Conservation (phyloP, 1,140 invertebrate species). For the Dendroctonus ponderosae region DNA sequence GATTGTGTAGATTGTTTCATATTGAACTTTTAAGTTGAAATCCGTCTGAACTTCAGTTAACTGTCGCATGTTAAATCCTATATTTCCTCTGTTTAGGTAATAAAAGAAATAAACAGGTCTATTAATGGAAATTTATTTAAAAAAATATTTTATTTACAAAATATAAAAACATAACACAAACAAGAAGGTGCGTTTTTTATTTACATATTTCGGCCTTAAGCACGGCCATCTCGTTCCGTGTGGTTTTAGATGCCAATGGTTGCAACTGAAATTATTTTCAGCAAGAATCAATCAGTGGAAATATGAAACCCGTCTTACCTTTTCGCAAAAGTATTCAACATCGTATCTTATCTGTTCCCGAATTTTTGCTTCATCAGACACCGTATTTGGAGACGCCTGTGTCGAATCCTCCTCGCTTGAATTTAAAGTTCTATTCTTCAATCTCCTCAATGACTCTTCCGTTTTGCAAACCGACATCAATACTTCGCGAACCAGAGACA, state of each 20-base stretch:
- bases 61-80: no score
- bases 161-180: no score
- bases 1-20: no score
- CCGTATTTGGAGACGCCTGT: conserved; percentile 51
- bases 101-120: no score
- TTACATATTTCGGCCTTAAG: conserved; percentile 30
- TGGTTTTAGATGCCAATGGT: conserved; percentile 21
- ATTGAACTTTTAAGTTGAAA: no score
- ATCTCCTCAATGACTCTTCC: conserved; percentile 83
- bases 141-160: no score
- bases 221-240: conserved; percentile 28
- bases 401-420: conserved; percentile 51
- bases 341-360: conserved; percentile 85
- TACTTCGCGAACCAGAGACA: conserved; percentile 77
- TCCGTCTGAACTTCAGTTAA: no score
- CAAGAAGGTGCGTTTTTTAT: no score
- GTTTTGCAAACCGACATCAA: conserved; percentile 91
- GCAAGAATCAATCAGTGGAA: conserved; percentile 2
- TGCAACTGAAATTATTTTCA: conserved; percentile 34
- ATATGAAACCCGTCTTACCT: conserved; percentile 30
- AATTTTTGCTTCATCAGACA: conserved; percentile 91
- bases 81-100: no score
- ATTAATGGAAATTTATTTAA: no score
- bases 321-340: conserved; percentile 55
- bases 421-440: conserved; percentile 74